Base-by-base conservation (phyloP, 1,140 invertebrate genomes). In the Drosophila arizonae region DNA sequence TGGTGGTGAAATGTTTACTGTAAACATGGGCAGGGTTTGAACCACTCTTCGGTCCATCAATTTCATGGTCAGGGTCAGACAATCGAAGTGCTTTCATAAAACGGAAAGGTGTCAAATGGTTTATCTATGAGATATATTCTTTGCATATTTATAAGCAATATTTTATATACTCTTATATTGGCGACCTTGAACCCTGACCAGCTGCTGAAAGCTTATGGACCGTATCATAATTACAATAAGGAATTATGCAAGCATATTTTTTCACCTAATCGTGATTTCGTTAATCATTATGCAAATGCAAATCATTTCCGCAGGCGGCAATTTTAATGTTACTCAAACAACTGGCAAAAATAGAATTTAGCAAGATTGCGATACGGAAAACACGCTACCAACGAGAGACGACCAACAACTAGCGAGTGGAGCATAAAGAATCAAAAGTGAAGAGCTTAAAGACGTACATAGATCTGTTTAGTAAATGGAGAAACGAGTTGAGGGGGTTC, bases 71-170 rank as follows among this genome's bases (percentile, higher is more conserved):
- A 76, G 57, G 73, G 73, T 67, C 58, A 52, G 51, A 64, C 63
- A 76, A 76, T 76, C 56, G 51, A 67, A 72, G 28, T 56, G 51
- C 62, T 72, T 72, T 72, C 68, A 76, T 72, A 72, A 76, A 72
- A 64, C 39, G 50, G 54, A 70, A 74, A 74, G 72, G 58, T 74
- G 72, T 60, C 72, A 65, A 75, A 61, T 43, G 10, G 30, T 71
- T 52, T 52, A 28, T 41, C 48, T 39, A n/a, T n/a, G n/a, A n/a
- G n/a, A n/a, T n/a, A n/a, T 21, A 15, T 17, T 6, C 15, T 6
- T 57, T 58, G 72, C 72, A 75, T 75, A 71, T 75, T 75, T 45
- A 70, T 65, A 64, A 65, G 28, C 56, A 50, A 56, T 54, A 54
- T 24, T 33, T 39, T 39, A 50, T 52, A 6, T 45, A n/a, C 10